phyloP scores from a whole-genome alignment of 2,797 vertebrate species.

The Phataginus tetradactyla region DNA sequence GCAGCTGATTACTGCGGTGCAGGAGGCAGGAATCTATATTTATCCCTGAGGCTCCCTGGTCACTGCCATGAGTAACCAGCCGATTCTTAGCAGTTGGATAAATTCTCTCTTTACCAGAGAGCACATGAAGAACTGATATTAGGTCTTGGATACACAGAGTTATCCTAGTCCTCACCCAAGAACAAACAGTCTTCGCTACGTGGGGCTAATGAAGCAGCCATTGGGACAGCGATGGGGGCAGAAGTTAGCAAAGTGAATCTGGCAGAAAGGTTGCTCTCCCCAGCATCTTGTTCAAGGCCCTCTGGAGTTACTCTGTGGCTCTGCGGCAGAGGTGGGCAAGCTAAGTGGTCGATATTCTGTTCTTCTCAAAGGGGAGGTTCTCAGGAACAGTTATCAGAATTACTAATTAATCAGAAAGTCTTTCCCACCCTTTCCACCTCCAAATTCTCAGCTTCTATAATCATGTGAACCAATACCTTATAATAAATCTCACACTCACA shows the following conservation, averaged over 20 bases:
- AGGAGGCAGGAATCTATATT: background rate
- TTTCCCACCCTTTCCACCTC: background rate
- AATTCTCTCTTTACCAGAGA: background rate
- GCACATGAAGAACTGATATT: background rate
- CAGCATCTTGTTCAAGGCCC: background rate
- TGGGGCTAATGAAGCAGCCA: background rate
- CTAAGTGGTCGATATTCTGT: background rate
- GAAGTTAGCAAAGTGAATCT: background rate
- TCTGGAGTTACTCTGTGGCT: background rate
- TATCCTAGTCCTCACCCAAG: background rate
- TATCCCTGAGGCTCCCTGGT: background rate
- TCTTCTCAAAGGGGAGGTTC: background rate
- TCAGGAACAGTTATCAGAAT: background rate
- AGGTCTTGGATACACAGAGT: background rate
- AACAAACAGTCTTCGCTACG: background rate
- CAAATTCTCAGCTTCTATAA: background rate
- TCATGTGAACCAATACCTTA: background rate
- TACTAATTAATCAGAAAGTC: background rate
- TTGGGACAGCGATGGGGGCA: background rate
- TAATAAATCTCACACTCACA: background rate
- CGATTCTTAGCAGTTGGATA: background rate
- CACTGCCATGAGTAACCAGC: background rate
- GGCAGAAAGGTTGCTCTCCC: background rate
- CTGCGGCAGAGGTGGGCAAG: background rate
- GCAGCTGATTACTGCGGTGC: background rate